These are phyloP conservation scores for Bufo bufo DNA, from an alignment of 2,113 vertebrate genomes.

Conservation along the genomic window DNA sequence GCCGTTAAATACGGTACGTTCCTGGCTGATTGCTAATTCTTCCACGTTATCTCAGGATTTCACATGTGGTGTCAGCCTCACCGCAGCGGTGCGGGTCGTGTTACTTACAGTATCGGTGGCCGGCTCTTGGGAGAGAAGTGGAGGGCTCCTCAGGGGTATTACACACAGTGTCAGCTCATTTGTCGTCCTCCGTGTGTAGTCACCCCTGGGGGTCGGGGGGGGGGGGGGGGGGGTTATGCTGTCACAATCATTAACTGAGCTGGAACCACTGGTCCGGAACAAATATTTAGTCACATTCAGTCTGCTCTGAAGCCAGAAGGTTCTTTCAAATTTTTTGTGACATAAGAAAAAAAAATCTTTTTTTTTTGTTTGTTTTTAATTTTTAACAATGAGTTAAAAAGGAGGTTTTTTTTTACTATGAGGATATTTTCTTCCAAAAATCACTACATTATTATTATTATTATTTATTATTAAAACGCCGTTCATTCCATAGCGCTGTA, in stretches of 20 bases:
- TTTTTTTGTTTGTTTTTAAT: no score
- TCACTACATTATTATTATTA: no score
- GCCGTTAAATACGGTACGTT: no score
- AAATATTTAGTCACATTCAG: conserved; percentile 6
- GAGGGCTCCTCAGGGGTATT: background rate
- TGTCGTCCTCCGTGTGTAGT: conserved; percentile 4
- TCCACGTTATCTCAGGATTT: background rate
- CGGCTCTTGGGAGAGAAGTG: background rate
- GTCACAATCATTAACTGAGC: conserved; percentile 1
- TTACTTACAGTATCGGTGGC: background rate
- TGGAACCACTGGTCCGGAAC: background rate
- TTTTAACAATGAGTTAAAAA: no score
- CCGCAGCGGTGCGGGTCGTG: background rate
- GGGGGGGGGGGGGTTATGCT: background rate
- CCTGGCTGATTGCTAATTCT: background rate
- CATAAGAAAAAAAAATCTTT: no score
- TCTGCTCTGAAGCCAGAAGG: background rate
- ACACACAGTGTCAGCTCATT: conserved; percentile 7
- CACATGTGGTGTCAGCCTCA: background rate
- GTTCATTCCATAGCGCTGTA: no score
- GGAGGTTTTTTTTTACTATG: no score
- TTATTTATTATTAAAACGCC: no score
- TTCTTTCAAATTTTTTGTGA: no score
- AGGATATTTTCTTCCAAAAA: no score
- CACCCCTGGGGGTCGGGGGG: background rate